phyloP scores from a whole-genome alignment of 1,140 invertebrate genomes.

The Sminthurides bifidus region DNA sequence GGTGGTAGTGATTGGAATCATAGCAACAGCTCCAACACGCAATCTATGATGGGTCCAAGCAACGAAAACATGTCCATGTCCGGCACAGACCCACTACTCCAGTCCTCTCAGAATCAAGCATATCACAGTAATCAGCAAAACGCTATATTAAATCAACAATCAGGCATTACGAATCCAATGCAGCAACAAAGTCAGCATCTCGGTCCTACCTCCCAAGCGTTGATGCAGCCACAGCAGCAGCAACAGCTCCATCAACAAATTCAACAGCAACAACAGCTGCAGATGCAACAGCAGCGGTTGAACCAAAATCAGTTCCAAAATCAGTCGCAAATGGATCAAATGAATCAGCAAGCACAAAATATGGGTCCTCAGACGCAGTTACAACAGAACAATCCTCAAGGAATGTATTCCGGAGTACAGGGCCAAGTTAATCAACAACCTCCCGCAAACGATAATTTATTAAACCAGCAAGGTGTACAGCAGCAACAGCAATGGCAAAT shows the following conservation, averaged over 20 bases:
- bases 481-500: conserved; percentile 26
- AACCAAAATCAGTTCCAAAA: conserved; percentile 7
- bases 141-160: conserved; percentile 8
- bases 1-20: conserved; percentile 17
- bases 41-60: conserved; percentile 21
- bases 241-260: conserved; percentile 18
- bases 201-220: conserved; percentile 3
- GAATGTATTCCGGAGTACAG: not conserved
- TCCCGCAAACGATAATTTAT: not conserved
- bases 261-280: conserved; percentile 22
- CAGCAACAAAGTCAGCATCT: conserved; percentile 16
- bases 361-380: conserved; percentile 9
- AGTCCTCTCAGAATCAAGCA: conserved; percentile 22
- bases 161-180: not conserved
- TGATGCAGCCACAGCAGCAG: conserved; percentile 19
- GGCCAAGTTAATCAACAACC: not conserved
- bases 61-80: conserved; percentile 14
- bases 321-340: conserved; percentile 13
- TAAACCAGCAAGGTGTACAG: not conserved
- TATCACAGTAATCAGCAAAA: conserved; percentile 12
- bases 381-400: conserved; percentile 9
- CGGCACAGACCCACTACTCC: conserved; percentile 7
- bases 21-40: conserved; percentile 9
- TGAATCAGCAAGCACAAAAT: conserved; percentile 14
- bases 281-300: conserved; percentile 13